Conservation (phyloP, 2,888 invertebrate genomes). For the Cepaea hortensis region DNA sequence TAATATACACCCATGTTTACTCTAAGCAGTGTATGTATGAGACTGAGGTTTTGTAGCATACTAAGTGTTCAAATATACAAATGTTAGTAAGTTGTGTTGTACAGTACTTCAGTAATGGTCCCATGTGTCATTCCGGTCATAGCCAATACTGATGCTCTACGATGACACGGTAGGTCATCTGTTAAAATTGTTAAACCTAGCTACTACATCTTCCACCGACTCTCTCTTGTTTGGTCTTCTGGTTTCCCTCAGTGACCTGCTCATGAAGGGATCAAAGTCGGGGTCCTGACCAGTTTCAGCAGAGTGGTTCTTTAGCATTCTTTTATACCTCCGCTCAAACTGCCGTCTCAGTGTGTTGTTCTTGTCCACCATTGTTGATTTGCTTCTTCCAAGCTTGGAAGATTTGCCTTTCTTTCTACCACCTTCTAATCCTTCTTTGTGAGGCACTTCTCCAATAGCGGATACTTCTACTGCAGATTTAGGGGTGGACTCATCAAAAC, state of each 20-base stretch:
- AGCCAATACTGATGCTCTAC: not conserved
- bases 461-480: not conserved
- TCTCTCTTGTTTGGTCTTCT: constrained; percentile 42
- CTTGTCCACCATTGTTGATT: constrained; percentile 56
- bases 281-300: constrained; percentile 54
- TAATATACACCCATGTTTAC: not conserved
- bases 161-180: constrained; percentile 50
- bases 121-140: not conserved
- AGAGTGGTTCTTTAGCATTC: constrained; percentile 57
- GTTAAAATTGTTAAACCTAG: constrained; percentile 58
- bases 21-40: not conserved
- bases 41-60: not conserved
- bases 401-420: constrained; percentile 44
- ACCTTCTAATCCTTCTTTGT: constrained; percentile 29
- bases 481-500: constrained; percentile 50
- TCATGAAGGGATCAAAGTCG: constrained; percentile 50
- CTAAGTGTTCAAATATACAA: too few species aligned
- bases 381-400: constrained; percentile 50
- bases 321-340: constrained; percentile 66
- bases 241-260: constrained; percentile 41
- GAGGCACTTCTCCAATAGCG: not conserved
- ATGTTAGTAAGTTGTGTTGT: too few species aligned
- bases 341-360: constrained; percentile 67
- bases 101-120: not conserved
- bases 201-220: constrained; percentile 55